These are phyloP conservation scores for Mastacembelus armatus DNA, from an alignment of 2,797 vertebrate species.

Conservation along the genomic window DNA sequence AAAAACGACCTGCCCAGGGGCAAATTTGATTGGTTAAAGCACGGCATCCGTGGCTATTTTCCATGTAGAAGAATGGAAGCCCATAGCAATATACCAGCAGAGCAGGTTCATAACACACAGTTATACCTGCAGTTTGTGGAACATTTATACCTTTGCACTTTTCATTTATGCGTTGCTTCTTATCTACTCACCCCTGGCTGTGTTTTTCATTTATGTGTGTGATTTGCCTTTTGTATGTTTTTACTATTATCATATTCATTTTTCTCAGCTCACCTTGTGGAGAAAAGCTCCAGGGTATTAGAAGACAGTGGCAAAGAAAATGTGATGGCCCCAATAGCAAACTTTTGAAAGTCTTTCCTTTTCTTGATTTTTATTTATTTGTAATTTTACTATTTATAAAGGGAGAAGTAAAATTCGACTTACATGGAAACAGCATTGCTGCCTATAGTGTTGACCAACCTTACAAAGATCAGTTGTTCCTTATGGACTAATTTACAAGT, in stretches of 20 bases:
- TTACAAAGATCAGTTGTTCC: not conserved
- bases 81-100: constrained; percentile 61
- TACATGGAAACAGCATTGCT: not conserved
- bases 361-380: constrained; percentile 2
- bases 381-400: constrained; percentile 9
- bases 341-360: constrained; percentile 53
- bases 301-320: constrained; percentile 54
- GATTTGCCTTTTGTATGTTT: constrained; percentile 73
- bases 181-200: constrained; percentile 79
- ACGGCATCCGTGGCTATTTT: constrained; percentile 79
- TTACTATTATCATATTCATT: constrained; percentile 71
- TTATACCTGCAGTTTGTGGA: constrained; percentile 75
- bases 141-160: constrained; percentile 78
- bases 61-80: constrained; percentile 71
- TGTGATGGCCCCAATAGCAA: constrained; percentile 30
- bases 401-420: not conserved
- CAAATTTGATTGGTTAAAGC: constrained; percentile 90
- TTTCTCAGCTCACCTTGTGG: constrained; percentile 56
- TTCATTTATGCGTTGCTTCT: constrained; percentile 78
- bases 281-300: constrained; percentile 62
- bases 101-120: constrained; percentile 79
- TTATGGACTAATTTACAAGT: constrained; percentile 24
- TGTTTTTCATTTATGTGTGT: constrained; percentile 74
- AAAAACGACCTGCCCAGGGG: constrained; percentile 83
- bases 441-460: not conserved